Conservation (phyloP, 2,113 vertebrate genomes). For the Oenanthe oenanthe region DNA sequence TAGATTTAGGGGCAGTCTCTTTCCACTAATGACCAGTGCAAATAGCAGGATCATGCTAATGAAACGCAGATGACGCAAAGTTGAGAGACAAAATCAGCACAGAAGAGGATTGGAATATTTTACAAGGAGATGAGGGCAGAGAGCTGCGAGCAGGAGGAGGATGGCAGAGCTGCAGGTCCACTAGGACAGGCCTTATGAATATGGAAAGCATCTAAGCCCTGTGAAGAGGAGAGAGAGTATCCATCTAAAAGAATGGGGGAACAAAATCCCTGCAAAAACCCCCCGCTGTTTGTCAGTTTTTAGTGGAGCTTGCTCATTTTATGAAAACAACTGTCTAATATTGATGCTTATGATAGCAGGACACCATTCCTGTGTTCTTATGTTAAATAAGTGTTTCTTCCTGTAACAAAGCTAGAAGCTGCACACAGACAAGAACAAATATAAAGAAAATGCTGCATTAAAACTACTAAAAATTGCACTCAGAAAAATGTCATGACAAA, state of each 20-base stretch:
- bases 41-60: not conserved
- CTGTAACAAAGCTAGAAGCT: not conserved
- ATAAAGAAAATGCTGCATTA: not conserved
- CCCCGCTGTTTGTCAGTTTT: rapidly evolving
- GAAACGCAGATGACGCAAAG: not conserved
- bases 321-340: not conserved
- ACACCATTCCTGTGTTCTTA: not conserved
- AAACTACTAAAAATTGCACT: not conserved
- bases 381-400: not conserved
- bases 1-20: not conserved
- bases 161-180: not conserved
- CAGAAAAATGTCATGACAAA: not conserved
- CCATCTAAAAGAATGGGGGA: not conserved
- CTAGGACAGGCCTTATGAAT: not conserved
- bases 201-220: not conserved
- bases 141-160: rapidly evolving
- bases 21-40: not conserved
- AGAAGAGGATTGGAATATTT: conserved; percentile 2
- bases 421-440: not conserved
- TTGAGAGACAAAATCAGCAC: not conserved
- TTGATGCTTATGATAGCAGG: not conserved
- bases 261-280: not conserved
- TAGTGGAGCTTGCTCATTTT: not conserved
- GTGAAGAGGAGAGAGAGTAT: not conserved
- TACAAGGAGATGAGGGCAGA: not conserved